A percentile compares a stretch with the other conserved stretches of the same genome.
phyloP scores from a whole-genome alignment of 2,888 invertebrate species.

The Ditula angustiorana region DNA sequence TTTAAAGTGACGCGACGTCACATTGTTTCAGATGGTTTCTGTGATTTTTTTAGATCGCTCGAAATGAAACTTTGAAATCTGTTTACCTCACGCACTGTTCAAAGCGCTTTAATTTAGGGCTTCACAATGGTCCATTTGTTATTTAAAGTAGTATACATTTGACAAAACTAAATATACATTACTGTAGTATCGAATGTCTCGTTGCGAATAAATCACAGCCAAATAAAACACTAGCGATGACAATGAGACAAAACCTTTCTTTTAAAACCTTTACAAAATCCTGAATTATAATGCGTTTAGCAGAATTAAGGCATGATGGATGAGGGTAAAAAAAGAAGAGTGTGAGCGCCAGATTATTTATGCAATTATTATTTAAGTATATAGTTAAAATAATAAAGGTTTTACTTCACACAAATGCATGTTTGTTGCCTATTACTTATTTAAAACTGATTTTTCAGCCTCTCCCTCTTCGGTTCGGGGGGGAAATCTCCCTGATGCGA shows the following conservation, averaged over 20 bases:
- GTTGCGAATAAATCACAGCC: conserved; percentile 1
- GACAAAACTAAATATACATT: conserved; percentile 24
- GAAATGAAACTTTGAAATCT: conserved; percentile 11
- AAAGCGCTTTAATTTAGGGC: conserved; percentile 23
- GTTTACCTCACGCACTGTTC: conserved; percentile 28
- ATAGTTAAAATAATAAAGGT: too few species aligned
- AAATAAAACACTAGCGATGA: conserved; percentile 1
- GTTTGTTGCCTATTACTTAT: too few species aligned
- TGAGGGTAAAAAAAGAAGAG: background rate
- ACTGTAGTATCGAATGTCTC: conserved; percentile 1
- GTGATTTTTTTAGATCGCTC: conserved; percentile 4
- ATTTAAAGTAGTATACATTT: conserved; percentile 15
- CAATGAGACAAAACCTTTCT: background rate
- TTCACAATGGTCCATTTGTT: conserved; percentile 34
- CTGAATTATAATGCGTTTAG: background rate
- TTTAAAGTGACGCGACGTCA: background rate
- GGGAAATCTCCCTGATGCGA: too few species aligned
- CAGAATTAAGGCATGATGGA: too few species aligned
- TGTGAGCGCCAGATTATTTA: background rate
- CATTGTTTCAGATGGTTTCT: background rate
- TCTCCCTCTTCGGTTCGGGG: too few species aligned
- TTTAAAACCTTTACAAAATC: background rate
- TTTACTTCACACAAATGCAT: too few species aligned
- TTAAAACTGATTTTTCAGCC: too few species aligned
- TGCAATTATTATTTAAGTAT: too few species aligned